Base-by-base conservation (phyloP, 2,113 vertebrate species). In the Cyphomyrus plagiostoma region DNA sequence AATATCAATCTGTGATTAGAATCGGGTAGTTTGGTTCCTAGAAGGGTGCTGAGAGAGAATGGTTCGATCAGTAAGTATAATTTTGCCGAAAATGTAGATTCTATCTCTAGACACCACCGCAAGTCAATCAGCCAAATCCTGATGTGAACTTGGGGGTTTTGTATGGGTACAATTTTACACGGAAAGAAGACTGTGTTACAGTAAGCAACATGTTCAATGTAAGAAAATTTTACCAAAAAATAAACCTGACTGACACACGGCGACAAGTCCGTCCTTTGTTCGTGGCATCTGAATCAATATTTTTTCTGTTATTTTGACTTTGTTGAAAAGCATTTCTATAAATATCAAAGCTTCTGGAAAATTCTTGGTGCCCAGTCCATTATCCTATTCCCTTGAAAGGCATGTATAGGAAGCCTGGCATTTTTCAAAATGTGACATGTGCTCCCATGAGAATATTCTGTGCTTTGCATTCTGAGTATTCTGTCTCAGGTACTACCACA, bases 381-480 rank as follows among this genome's bases (percentile, higher is more conserved):
- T 86, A 50, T 86, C 23, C 83, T 26, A 86, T 86, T 86, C 83
- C 83, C 48, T 86, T 86, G 48, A 53, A 87, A 87, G 85, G 49
- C 85, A 87, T 30, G 19, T 53, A 87, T 53, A 53, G 50, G 56
- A 87, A 53, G 50, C 50, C 49, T 87, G 85, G 26, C 49, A 87
- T 87, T 87, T 53, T 87, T 87, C 85, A 87, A 35, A 87, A 17
- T 87, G 85, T 52, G 85, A 87, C 85, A 87, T 19, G 30, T 19
- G 3, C 17, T 42, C 49, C 85, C 85, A 1, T 21, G 48, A 21
- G 26, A 1, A 39, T 86, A 53, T 35, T 35, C 85, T 10, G 85
- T 6, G 48, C 85, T 53, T 30, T 86, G 46, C 49, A 86, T 86
- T 86, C 26, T 52, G 87, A 66, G 56, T 46, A 66, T 46, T 39